A percentile compares a stretch with the other conserved stretches of the same genome.
Conservation (phyloP, 1,140 invertebrate species). For the Potamilus streckersoni region DNA sequence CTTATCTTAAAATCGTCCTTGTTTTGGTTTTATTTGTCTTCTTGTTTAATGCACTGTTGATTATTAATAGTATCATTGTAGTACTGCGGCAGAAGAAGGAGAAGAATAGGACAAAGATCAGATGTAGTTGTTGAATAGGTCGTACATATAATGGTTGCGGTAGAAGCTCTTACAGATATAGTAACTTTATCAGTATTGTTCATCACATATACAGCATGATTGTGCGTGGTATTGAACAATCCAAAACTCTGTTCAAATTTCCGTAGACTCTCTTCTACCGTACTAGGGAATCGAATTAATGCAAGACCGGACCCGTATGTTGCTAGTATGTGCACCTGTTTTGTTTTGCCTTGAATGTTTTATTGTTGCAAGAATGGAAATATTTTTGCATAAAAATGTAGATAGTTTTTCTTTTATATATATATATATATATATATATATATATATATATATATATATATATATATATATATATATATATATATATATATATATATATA, state of each 20-base stretch:
- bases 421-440: too few species aligned
- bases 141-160: not conserved
- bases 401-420: too few species aligned
- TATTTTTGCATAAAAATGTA: too few species aligned
- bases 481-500: too few species aligned
- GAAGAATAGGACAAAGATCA: not conserved
- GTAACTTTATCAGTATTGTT: not conserved
- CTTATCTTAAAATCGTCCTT: too few species aligned
- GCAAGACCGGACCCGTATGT: conserved; percentile 64
- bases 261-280: conserved; percentile 36
- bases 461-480: too few species aligned
- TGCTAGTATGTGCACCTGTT: conserved; percentile 78
- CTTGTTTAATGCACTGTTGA: too few species aligned
- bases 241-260: not conserved
- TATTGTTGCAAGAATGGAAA: too few species aligned
- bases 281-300: conserved; percentile 37
- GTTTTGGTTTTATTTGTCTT: too few species aligned
- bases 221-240: too few species aligned
- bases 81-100: not conserved
- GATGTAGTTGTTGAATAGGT: conserved; percentile 1
- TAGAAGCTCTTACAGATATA: not conserved
- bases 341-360: too few species aligned
- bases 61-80: conserved; percentile 8
- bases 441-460: too few species aligned
- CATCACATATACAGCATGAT: not conserved